These are phyloP conservation scores for Pionites leucogaster DNA, from an alignment of 2,113 vertebrate genomes.

Conservation along the genomic window DNA sequence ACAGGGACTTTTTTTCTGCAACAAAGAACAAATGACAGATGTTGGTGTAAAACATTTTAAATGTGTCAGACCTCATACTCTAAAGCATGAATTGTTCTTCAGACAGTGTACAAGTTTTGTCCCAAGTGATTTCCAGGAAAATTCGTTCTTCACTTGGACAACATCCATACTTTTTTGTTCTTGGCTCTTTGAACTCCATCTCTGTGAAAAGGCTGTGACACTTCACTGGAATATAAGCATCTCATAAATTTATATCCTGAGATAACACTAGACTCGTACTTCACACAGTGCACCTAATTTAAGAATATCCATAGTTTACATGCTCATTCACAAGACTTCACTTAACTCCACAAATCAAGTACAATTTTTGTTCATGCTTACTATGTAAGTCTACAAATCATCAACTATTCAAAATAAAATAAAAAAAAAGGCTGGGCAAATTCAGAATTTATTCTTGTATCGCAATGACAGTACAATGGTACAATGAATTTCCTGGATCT, in stretches of 20 bases:
- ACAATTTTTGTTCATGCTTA: background rate
- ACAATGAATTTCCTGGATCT: background rate
- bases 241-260: background rate
- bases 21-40: background rate
- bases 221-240: background rate
- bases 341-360: background rate
- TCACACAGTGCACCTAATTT: background rate
- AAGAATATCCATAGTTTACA: background rate
- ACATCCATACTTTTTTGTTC: background rate
- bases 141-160: background rate
- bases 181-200: background rate
- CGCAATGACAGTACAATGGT: background rate
- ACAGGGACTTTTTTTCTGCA: background rate
- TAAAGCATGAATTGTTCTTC: background rate
- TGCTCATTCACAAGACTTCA: background rate
- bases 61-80: background rate
- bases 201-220: background rate
- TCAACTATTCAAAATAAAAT: background rate
- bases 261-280: background rate
- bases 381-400: background rate
- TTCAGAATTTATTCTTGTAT: background rate
- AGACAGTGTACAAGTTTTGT: background rate
- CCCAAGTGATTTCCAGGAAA: background rate
- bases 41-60: background rate
- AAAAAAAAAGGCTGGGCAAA: background rate